Base-by-base conservation (phyloP, 2,113 vertebrate genomes). In the Takifugu flavidus region DNA sequence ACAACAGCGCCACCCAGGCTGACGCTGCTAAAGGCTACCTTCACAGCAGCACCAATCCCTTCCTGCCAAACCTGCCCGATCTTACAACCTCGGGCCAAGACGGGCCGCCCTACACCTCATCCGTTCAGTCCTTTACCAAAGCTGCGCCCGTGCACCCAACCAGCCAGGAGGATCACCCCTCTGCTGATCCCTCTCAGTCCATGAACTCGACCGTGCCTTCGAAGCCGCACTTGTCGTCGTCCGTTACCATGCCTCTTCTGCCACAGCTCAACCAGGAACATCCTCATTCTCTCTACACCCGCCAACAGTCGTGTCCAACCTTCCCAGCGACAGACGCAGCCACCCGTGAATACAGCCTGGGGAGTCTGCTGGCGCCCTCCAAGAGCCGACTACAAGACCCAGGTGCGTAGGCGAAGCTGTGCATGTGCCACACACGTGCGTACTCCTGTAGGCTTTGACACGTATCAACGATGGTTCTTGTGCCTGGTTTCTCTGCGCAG, bases 81-180 rank as follows among this genome's bases (percentile, higher is more conserved):
- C 81, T 0, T 4, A 72, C 62, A 49, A 75, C 58, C 1, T 65
- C 72, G 2, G 70, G 67, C 13, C 70, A 58, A 78, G 90, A 0
- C 77, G 85, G 66, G 59, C 67, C 59, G 72, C 79, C 53, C n/a
- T 11, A 13, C 0, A 57, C 52, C 0, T 89, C 11, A 43, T 89
- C 86, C 29, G 86, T 89, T n/a, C 62, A 46, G 0, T 85, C 84
- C 1, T 88, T 90, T 88, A 75, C 70, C 7, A 89, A 90, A 65
- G 64, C 70, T 5, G 75, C 76, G 44, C 54, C 79, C 0, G 59
- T 74, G 31, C 74, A 57, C 28, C 58, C 75, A 14, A 60, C 3
- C 46, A 78, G 70, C 51, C 64, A 70, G 8, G 71, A 76, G 0
- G 82, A 87, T 55, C 55, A 0, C 14, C 63, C 70, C 4, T 7